Base-by-base conservation (phyloP, 2,888 invertebrate genomes). In the Lepidocyrtoides sp. region DNA sequence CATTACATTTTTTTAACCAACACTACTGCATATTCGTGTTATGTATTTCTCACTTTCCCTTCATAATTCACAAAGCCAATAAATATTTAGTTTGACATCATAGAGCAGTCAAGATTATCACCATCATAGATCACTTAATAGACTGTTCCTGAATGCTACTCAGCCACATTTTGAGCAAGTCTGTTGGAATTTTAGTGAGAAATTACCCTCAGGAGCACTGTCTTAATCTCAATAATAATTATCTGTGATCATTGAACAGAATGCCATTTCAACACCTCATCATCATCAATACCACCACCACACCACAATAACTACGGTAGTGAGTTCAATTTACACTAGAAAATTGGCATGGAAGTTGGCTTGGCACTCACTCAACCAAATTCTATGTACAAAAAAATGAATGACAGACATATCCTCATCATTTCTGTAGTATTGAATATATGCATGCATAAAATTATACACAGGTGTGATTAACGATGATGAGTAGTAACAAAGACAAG, bases 1-100 rank as follows among this genome's bases (percentile, higher is more conserved):
- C 17, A n/a, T n/a, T n/a, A n/a, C n/a, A n/a, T n/a, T n/a, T n/a
- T n/a, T n/a, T n/a, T n/a, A n/a, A n/a, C n/a, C n/a, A n/a, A n/a
- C n/a, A n/a, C n/a, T n/a, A n/a, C n/a, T n/a, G n/a, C n/a, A n/a
- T n/a, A n/a, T n/a, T n/a, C n/a, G n/a, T n/a, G n/a, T n/a, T n/a
- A n/a, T n/a, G n/a, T 81, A 75, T 79, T 92, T 90, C 91, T 84
- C 90, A 92, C 92, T 92, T 92, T 92, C 92, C 90, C 90, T 92
- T 90, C 75, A 88, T 75, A 69, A 44, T 2, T 20, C 2, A 5
- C 14, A 4, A 5, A 54, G 3, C 54, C 54, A 44, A 44, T 12
- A 36, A 36, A n/a, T n/a, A 5, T 12, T 44, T 44, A 44, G 8
- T 44, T 14, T 5, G 10, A 44, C 44, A 12, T 44, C 14, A 44